Evolutionary conservation across 2,888 invertebrate species (phyloP).

Genomic region (Tanytarsus gracilentus): DNA sequence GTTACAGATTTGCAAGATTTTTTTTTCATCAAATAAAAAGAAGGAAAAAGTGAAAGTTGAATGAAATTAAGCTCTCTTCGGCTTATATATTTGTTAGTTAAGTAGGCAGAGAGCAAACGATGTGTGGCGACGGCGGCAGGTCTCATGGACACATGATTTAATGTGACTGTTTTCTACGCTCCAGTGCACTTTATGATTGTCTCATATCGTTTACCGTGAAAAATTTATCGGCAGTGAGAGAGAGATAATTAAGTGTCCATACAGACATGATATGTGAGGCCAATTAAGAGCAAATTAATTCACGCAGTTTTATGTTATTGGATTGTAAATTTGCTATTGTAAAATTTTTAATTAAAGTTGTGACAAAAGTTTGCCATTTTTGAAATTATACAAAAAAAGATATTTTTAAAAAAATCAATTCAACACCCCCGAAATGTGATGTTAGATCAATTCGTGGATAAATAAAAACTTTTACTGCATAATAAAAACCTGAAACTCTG

Average conservation of each 20-base stretch:
- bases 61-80: too few relatives aligned
- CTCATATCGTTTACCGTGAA: not conserved
- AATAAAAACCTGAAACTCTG: too few relatives aligned
- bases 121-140: slow-evolving; percentile 2
- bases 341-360: not conserved
- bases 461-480: too few relatives aligned
- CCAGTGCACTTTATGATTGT: not conserved
- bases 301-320: slow-evolving; percentile 1
- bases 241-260: slow-evolving; percentile 1
- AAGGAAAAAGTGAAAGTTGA: slow-evolving; percentile 22
- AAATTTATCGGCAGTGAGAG: not conserved
- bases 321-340: not conserved
- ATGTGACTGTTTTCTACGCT: not conserved
- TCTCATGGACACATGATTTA: not conserved
- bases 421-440: too few relatives aligned
- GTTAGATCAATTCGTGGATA: too few relatives aligned
- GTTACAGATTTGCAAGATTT: slow-evolving; percentile 7
- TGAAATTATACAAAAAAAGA: too few relatives aligned
- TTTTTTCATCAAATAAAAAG: not conserved
- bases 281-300: not conserved
- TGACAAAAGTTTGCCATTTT: too few relatives aligned
- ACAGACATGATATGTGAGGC: not conserved
- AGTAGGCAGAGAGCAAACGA: not conserved
- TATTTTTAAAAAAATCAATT: too few relatives aligned
- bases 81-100: too few relatives aligned